phyloP scores from a whole-genome alignment of 2,888 invertebrate species.

The Pediacus dermestoides region DNA sequence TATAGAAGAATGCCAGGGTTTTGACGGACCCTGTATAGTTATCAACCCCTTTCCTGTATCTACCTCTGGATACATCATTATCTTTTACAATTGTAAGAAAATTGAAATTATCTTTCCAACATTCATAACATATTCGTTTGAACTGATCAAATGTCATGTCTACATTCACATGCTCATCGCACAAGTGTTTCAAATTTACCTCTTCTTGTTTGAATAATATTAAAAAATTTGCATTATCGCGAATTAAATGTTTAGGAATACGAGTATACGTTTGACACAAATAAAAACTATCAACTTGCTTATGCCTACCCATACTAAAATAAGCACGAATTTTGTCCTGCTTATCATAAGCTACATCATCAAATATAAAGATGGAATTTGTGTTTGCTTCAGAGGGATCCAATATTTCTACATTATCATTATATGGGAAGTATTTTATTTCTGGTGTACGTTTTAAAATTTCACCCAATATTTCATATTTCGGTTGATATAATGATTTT shows the following conservation, averaged over 20 bases:
- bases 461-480: constrained; percentile 19
- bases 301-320: constrained; percentile 16
- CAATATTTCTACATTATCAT: constrained; percentile 15
- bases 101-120: constrained; percentile 10
- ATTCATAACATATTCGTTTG: constrained; percentile 9
- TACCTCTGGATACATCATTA: constrained; percentile 3
- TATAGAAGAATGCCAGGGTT: too few relatives aligned
- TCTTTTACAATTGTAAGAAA: too few relatives aligned
- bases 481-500: constrained; percentile 22
- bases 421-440: constrained; percentile 18
- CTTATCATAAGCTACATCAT: constrained; percentile 18
- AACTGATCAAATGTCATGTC: constrained; percentile 13
- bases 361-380: constrained; percentile 21
- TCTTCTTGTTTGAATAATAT: constrained; percentile 18
- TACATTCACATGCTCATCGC: constrained; percentile 13
- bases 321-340: constrained; percentile 18
- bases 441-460: constrained; percentile 15
- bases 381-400: constrained; percentile 15
- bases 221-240: constrained; percentile 17
- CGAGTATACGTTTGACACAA: constrained; percentile 11
- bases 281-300: constrained; percentile 9
- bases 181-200: constrained; percentile 12
- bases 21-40: constrained; percentile 4
- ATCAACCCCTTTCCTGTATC: constrained; percentile 13
- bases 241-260: constrained; percentile 16